Evolutionary conservation across 2,113 vertebrate genomes (phyloP), one percentile per base, ranked within the genome.

Genomic region (Pangasianodon hypophthalmus): DNA sequence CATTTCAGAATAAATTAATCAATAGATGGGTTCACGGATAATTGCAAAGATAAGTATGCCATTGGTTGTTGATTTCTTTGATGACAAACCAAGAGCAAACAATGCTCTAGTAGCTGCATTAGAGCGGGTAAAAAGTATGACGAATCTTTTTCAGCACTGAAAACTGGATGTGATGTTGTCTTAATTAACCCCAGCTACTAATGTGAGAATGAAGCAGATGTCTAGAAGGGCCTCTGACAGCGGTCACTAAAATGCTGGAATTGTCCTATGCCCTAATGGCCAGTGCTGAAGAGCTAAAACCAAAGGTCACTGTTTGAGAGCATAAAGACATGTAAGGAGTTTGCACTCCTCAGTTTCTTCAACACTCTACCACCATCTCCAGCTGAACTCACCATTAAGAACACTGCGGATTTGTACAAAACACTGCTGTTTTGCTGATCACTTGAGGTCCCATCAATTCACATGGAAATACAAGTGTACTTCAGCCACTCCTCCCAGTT

Each of bases 401-500:
- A 90, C 92, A 85, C 11, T 90, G 92, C 92, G 96, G 96, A 96
- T 92, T 96, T 95, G 93, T 95, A 93, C 94, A 92, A 96, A 94
- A 96, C 96, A 93, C 96, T 95, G 96, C 96, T 96, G 96, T 96
- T 96, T 97, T 97, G 97, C 96, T 96, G 95, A 96, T 95, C 90
- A 95, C 94, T 93, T 96, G 96, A 97, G 97, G 96, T 96, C 97
- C 95, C 96, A 97, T 97, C 96, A 97, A 97, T 97, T 97, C 97
- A 97, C 96, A 79, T 84, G 95, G 94, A 96, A 95, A 95, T 96
- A 97, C 95, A 96, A 98, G 97, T 95, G 95, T 96, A 94, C 96
- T 97, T 97, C 96, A 97, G 94, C 89, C 93, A 93, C 94, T 94
- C 94, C 94, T 95, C 60, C 94, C 94, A 94, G 92, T 95, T 95